Evolutionary conservation across 2,797 vertebrate genomes (phyloP), one percentile per base, ranked within the genome.

Genomic region (Bovichtus diacanthus): DNA sequence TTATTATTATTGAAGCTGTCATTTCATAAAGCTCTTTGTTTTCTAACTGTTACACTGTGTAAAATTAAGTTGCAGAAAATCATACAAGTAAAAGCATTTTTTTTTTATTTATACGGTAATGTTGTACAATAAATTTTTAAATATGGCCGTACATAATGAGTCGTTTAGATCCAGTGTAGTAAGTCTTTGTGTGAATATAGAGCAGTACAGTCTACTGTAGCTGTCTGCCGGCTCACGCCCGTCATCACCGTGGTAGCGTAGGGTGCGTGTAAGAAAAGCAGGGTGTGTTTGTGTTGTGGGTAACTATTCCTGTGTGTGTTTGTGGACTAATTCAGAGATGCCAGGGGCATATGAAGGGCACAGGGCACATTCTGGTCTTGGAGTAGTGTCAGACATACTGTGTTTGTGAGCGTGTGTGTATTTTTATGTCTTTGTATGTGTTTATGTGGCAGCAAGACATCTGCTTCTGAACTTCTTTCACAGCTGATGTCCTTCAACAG

Each of bases 341-440:
- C 38, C 70, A 72, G 85, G 85, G 81, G 58, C 79, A 88, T 38
- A 43, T 78, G 75, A 88, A 81, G 86, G 86, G 82, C 77, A 81
- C 60, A 36, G 66, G 70, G 60, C 70, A 72, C 58, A 12, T 51
- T 72, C 27, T 82, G 73, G 51, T 74, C 44, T 31, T 50, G 15
- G 71, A 59, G 23, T 80, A 39, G 76, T 76, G 31, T n/a, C 18
- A 38, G 53, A 61, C 39, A 47, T 23, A 41, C 19, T 68, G 31
- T 41, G 18, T 86, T 76, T 78, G 67, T 76, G 47, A 64, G 67
- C n/a, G 23, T 70, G 68, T 54, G 51, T 81, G 58, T 74, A 27
- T 87, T 72, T 88, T 46, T 53, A 73, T 70, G 67, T 60, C 51
- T 66, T 50, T 64, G 31, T 55, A 60, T 62, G 75, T 75, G 80